phyloP scores from a whole-genome alignment of 2,113 vertebrate genomes.

The Chloropsis hardwickii region DNA sequence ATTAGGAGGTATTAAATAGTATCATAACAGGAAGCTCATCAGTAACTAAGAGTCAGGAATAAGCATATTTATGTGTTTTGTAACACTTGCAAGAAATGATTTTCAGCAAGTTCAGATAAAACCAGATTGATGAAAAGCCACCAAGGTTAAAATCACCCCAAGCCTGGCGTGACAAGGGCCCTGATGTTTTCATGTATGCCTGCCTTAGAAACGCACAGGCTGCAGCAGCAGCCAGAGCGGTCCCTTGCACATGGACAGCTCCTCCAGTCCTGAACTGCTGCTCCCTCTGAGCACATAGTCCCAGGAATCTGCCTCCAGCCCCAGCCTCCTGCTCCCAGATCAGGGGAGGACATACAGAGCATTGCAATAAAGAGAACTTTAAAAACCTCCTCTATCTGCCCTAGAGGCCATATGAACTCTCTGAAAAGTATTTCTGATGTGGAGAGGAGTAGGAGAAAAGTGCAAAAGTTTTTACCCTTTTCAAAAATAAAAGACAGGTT shows the following conservation, averaged over 20 bases:
- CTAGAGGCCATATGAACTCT: not conserved
- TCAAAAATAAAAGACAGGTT: not conserved
- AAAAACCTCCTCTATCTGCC: not conserved
- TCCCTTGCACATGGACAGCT: not conserved
- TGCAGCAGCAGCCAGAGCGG: fast-evolving
- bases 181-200: not conserved
- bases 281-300: fast-evolving
- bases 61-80: not conserved
- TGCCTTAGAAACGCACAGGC: fast-evolving
- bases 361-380: not conserved
- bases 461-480: not conserved
- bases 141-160: not conserved
- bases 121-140: not conserved
- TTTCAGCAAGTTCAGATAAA: not conserved
- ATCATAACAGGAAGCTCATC: not conserved
- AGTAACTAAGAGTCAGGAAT: not conserved
- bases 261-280: not conserved
- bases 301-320: not conserved
- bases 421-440: not conserved
- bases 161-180: fast-evolving
- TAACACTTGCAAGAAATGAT: not conserved
- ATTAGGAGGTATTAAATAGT: not conserved
- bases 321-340: not conserved
- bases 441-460: not conserved
- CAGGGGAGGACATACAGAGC: not conserved